Base-by-base conservation (phyloP, 2,113 vertebrate species). In the Nannobrachium achirus region DNA sequence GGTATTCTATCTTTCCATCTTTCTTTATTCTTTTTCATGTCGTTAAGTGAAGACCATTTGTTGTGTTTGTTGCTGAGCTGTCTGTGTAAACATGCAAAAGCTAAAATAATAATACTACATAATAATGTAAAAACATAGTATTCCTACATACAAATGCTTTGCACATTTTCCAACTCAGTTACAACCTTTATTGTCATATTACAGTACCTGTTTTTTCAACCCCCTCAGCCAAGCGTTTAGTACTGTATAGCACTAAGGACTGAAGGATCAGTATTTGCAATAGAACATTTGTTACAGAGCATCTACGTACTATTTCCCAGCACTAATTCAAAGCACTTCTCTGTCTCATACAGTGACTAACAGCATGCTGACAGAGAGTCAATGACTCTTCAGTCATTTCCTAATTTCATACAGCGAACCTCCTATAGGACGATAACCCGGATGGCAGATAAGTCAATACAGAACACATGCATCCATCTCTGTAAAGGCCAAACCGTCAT, bases 401-500 rank as follows among this genome's bases (percentile, higher is more conserved):
- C 68, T 73, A 10, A 69, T 71, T 78, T 63, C 64, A 67, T 57
- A 63, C 44, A 80, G 76, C 55, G 38, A 14, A 45, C 63, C 60
- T 59, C 11, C 56, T 33, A 38, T 48, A 41, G 15, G 56, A 38
- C 46, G 63, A 62, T 81, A 70, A 82, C 66, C 59, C 16, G 14
- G 14, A 52, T 58, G 72, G 57, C 81, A 83, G 71, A 66, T 69
- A n/a, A 75, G 63, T 89, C 84, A 73, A 72, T 80, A 72, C 15
- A 39, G 66, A 74, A 69, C 53, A 50, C 61, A 41, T 10, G 10
- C 63, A 80, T 88, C 69, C 52, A 63, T 86, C 81, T 83, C 51
- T 45, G 52, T 63, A 83, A 90, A 89, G 82, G 80, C 74, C 81
- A 86, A 61, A 58, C 1, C 57, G 42, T 65, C 62, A 69, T 61